Evolutionary conservation across 2,797 vertebrate species (phyloP).

Genomic region (Anableps anableps): DNA sequence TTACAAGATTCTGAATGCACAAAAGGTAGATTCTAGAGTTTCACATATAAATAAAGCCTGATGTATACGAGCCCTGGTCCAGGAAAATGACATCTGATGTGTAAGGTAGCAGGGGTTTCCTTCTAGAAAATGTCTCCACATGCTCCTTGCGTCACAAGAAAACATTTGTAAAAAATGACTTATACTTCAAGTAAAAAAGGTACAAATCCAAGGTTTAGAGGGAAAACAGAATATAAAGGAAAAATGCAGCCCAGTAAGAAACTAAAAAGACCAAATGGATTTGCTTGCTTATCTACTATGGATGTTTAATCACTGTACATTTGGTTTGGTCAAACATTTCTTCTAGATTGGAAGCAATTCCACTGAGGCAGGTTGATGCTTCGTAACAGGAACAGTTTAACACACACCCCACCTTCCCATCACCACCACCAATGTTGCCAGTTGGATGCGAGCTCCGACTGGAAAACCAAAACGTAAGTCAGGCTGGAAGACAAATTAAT

Average conservation of each 20-base stretch:
- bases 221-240: not conserved
- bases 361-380: not conserved
- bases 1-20: not conserved
- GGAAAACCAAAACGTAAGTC: not conserved
- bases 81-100: not conserved
- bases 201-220: not conserved
- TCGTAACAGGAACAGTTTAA: conserved; percentile 1
- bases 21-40: not conserved
- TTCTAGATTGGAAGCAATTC: not conserved
- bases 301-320: not conserved
- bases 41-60: not conserved
- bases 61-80: not conserved
- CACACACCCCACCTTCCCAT: conserved; percentile 14
- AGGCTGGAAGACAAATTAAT: not conserved
- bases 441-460: not conserved
- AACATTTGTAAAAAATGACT: not conserved
- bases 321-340: conserved; percentile 21
- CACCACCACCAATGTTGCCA: not conserved
- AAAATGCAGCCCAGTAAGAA: not conserved
- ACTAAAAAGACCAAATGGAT: not conserved
- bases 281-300: conserved; percentile 1
- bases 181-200: not conserved
- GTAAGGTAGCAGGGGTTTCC: not conserved
- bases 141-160: not conserved
- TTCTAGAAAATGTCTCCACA: not conserved